Evolutionary conservation across 2,113 vertebrate species (phyloP).

Genomic region (Vireo altiloquus): DNA sequence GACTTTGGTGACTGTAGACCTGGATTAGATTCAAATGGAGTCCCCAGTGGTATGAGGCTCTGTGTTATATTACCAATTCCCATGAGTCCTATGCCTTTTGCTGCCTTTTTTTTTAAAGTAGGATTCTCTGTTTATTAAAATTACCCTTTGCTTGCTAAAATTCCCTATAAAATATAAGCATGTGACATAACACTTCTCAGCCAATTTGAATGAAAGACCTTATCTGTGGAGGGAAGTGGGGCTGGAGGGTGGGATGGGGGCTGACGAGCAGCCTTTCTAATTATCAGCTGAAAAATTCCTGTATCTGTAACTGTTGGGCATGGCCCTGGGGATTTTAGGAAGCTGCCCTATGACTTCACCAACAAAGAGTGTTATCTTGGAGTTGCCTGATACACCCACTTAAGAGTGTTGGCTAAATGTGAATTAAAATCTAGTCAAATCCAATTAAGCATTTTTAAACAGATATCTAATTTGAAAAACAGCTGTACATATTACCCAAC

Average conservation of each 20-base stretch:
- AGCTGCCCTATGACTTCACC: constrained; percentile 23
- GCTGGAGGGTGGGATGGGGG: not conserved
- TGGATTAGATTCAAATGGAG: constrained; percentile 57
- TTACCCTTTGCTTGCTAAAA: constrained; percentile 16
- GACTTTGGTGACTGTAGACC: constrained; percentile 56
- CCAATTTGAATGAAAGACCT: constrained; percentile 49
- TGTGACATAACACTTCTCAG: constrained; percentile 31
- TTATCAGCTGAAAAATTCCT: constrained; percentile 15
- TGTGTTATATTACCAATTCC: not conserved
- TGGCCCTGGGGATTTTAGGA: not conserved
- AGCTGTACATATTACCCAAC: constrained; percentile 16
- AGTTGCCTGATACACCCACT: not conserved
- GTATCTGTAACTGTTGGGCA: not conserved
- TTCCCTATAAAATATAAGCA: constrained; percentile 30
- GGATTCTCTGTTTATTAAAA: constrained; percentile 35
- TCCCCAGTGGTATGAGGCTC: not conserved
- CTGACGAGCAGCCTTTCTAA: not conserved
- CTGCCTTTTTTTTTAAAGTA: not conserved
- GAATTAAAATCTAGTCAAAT: constrained; percentile 31
- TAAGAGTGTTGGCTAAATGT: constrained; percentile 10
- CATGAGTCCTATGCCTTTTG: not conserved
- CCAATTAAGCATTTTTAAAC: not conserved
- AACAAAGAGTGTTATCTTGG: not conserved
- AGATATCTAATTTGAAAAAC: constrained; percentile 39
- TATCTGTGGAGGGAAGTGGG: not conserved